phyloP scores from a whole-genome alignment of 2,113 vertebrate genomes.

The Tragelaphus strepsiceros region DNA sequence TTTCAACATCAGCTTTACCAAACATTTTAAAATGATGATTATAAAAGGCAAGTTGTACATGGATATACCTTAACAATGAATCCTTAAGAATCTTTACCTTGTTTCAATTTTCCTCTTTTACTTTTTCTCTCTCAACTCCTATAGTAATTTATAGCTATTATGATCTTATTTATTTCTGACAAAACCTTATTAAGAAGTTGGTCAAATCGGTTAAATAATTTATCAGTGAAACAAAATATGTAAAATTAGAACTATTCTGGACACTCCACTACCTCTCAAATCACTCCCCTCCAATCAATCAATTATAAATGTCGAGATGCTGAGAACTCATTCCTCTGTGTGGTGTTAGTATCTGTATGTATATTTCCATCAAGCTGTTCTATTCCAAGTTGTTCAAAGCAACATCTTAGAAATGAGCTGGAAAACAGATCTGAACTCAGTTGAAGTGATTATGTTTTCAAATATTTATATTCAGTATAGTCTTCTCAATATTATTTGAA shows the following conservation, averaged over 20 bases:
- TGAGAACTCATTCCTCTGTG: background rate
- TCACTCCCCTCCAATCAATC: background rate
- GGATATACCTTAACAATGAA: background rate
- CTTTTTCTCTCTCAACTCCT: background rate
- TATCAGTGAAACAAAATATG: background rate
- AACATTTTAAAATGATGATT: background rate
- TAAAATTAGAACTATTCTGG: background rate
- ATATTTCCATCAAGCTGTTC: background rate
- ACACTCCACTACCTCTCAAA: background rate
- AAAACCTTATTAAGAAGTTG: background rate
- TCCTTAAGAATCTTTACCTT: background rate
- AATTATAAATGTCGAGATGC: background rate
- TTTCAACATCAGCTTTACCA: background rate
- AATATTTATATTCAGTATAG: background rate
- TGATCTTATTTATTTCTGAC: background rate
- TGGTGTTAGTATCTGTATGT: background rate
- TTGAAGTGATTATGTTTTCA: background rate
- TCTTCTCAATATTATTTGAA: background rate
- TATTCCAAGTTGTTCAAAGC: background rate
- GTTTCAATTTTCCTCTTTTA: background rate
- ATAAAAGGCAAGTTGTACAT: background rate
- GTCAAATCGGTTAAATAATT: background rate
- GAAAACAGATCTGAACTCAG: background rate
- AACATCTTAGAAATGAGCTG: background rate
- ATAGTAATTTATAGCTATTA: background rate